Evolutionary conservation across 2,888 invertebrate species (phyloP), one percentile per base, ranked within the genome.

Genomic region (Escarpia spicata): DNA sequence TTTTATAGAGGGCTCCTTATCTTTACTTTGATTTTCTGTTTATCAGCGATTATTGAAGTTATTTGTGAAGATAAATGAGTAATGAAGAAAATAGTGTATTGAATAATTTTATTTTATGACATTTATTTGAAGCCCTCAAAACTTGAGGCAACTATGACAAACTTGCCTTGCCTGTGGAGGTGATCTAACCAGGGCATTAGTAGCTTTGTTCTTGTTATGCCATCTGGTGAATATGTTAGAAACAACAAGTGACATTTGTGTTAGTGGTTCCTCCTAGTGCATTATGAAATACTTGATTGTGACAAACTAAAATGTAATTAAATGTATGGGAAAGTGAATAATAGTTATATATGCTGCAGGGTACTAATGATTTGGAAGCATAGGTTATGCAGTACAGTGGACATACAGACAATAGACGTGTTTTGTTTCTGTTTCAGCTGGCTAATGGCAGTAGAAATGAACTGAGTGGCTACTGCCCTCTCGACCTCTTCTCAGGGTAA

Each of bases 351-450:
- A 75, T 6, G 6, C n/a, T 26, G 19, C 19, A 75, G 19, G 75
- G 19, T 6, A 19, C n/a, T 26, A 26, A 26, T 75, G 4, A 75
- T 26, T 75, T 75, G 75, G 19, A 75, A 75, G n/a, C 75, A 75
- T 4, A 75, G 19, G 26, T 75, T 75, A 4, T 19, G 52, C 10
- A 52, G 52, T 19, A 37, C 37, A 37, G 37, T 37, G 37, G 37
- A 37, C 37, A 26, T 26, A 26, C 75, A 75, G 75, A 26, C n/a
- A 26, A 26, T 60, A 60, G 15, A 60, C 15, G 15, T 75, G 75
- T 75, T 75, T 26, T 91, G 52, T 52, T 91, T 93, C 91, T 91
- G 10, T 95, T 95, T 96, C 91, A 91, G 91, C 9, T 91, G 52
- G 43, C 10, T 26, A 91, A 91, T 26, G 91, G 91, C 44, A 43